Base-by-base conservation (phyloP, 30 jellyfish, hydroid and myxozoan species). In the Aurelia coerulea region DNA sequence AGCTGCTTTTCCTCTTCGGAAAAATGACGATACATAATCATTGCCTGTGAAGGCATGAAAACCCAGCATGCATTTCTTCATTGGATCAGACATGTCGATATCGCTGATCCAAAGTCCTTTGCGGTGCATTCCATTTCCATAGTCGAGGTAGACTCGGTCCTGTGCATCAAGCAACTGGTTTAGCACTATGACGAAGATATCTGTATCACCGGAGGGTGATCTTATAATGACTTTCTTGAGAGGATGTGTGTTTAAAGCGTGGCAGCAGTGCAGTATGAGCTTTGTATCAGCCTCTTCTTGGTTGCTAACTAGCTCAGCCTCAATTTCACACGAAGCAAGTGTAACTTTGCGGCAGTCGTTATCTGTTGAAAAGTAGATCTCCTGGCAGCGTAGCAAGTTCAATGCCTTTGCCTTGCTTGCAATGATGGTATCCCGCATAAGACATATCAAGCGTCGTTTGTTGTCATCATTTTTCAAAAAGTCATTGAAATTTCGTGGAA, bases 261-360 rank as follows among this genome's bases (percentile, higher is more conserved):
- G 92, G 37, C 2, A 15, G 91, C 92, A 37, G 39, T 85, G 95
- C 10, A 74, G 86, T 49, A 85, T 8, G 17, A 85, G 31, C 83
- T 85, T 76, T 65, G 91, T 85, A 53, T 85, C 95, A 7, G 92
- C 92, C 46, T 74, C 92, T 35, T 85, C 92, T 46, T 85, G 92
- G 79, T 85, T 63, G 85, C n/a, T n/a, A n/a, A n/a, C n/a, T n/a
- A n/a, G n/a, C n/a, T n/a, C n/a, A n/a, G n/a, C n/a, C n/a, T n/a
- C n/a, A n/a, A n/a, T n/a, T n/a, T n/a, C n/a, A n/a, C n/a, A n/a
- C n/a, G n/a, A n/a, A n/a, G n/a, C n/a, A n/a, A n/a, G n/a, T n/a
- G n/a, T n/a, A n/a, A n/a, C n/a, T n/a, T n/a, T n/a, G n/a, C n/a
- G n/a, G n/a, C n/a, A n/a, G n/a, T n/a, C n/a, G n/a, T n/a, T n/a